phyloP scores from a whole-genome alignment of 2,797 vertebrate species.

The Ctenopoma multispine region DNA sequence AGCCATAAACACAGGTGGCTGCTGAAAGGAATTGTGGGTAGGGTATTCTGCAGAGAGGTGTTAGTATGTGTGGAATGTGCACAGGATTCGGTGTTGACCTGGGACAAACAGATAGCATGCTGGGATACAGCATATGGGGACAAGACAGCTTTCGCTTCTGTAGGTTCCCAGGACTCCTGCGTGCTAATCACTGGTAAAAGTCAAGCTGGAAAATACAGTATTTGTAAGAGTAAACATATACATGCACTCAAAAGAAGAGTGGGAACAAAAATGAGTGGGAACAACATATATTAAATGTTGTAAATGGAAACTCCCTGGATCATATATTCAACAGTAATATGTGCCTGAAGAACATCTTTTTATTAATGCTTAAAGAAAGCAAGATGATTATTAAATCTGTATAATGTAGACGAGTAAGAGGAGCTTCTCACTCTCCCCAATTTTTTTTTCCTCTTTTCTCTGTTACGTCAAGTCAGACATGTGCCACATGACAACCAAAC shows the following conservation, averaged over 20 bases:
- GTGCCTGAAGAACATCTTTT: no score
- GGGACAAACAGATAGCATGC: constrained; percentile 78
- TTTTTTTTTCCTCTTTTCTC: not conserved
- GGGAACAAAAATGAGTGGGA: no score
- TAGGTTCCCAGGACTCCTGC: constrained; percentile 17
- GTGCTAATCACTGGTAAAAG: constrained; percentile 1
- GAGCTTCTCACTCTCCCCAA: no score
- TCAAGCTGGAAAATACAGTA: not conserved
- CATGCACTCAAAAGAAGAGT: not conserved
- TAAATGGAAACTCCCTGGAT: no score
- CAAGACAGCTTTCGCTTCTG: constrained; percentile 37
- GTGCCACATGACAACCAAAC: constrained; percentile 4
- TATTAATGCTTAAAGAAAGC: not conserved
- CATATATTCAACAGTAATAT: no score
- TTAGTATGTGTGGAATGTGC: constrained; percentile 81
- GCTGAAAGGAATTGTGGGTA: constrained; percentile 74
- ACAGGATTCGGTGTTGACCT: constrained; percentile 76
- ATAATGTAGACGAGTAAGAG: not conserved
- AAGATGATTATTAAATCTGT: not conserved
- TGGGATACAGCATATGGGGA: constrained; percentile 68
- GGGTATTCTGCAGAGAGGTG: constrained; percentile 80
- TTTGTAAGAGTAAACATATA: not conserved
- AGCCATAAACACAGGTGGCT: constrained; percentile 70
- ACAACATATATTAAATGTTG: no score
- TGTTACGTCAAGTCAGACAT: not conserved